A percentile compares a stretch with the other conserved stretches of the same genome.
These are phyloP conservation scores for Pampus argenteus DNA, from an alignment of 2,797 vertebrate genomes.

Conservation along the genomic window DNA sequence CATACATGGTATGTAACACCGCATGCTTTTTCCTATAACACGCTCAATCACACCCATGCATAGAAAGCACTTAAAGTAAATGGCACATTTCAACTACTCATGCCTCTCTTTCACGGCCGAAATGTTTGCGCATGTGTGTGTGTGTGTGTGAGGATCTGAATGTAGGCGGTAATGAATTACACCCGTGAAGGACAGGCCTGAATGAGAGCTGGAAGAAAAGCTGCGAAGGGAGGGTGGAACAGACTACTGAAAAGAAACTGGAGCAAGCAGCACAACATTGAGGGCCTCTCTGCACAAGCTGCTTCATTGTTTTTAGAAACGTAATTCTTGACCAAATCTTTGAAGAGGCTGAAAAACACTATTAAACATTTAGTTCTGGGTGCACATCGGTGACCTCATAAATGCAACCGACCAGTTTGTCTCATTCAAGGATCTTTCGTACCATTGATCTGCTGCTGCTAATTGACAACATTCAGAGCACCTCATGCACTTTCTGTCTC, in stretches of 20 bases:
- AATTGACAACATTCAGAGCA: constrained; percentile 67
- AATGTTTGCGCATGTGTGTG: constrained; percentile 10
- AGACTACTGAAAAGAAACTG: constrained; percentile 41
- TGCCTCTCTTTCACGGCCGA: not conserved
- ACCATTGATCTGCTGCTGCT: constrained; percentile 54
- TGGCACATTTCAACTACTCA: not conserved
- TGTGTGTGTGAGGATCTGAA: constrained; percentile 20
- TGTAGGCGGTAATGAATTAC: constrained; percentile 44
- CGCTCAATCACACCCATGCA: not conserved
- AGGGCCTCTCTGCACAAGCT: constrained; percentile 44
- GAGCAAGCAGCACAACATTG: constrained; percentile 22
- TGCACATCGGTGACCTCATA: constrained; percentile 31
- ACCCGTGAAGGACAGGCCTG: constrained; percentile 23
- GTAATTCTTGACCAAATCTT: constrained; percentile 53
- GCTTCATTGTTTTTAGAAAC: constrained; percentile 20
- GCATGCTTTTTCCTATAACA: not conserved
- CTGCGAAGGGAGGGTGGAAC: constrained; percentile 6
- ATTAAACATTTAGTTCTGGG: constrained; percentile 52
- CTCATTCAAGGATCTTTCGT: constrained; percentile 40
- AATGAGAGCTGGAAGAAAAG: constrained; percentile 26
- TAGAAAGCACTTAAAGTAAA: not conserved
- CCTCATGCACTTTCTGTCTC: constrained; percentile 34
- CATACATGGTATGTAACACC: not conserved
- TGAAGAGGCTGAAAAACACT: constrained; percentile 34
- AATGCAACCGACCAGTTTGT: constrained; percentile 43